Evolutionary conservation across 2,113 vertebrate species (phyloP), one percentile per base, ranked within the genome.

Genomic region (Alligator sinensis): DNA sequence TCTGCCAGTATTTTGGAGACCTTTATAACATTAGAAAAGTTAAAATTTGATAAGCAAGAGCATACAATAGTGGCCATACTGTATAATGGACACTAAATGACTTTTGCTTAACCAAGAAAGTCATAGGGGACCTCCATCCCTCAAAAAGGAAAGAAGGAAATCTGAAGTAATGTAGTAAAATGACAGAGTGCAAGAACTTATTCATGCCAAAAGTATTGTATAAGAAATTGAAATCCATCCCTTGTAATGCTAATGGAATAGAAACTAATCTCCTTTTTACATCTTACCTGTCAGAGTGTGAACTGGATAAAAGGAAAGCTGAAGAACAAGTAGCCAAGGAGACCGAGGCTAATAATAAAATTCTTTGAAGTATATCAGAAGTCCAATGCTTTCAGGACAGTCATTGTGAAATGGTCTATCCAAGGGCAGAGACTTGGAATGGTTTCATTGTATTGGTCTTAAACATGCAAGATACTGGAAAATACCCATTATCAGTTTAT

Each of bases 231-330:
- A 91, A 92, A 84, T 86, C 61, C 77, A 68, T 30, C 64, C 81
- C 78, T 91, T 92, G 57, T 68, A 78, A 87, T 93, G 60, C 6
- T 93, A 94, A 87, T 80, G 74, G 78, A 66, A 18, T 91, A 63
- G 81, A 95, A 96, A 87, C 14, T 22, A 90, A 90, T 92, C n/a
- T 85, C 85, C 38, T 84, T 21, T 74, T 87, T 92, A 5, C 19
- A 79, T 75, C 64, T 92, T 77, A 82, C 77, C 66, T 87, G 28
- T 59, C 47, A 84, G 34, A 80, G 24, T 82, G 9, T 72, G 87
- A 95, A 47, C 9, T 75, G 17, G 12, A 84, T 88, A 91, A 94
- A 94, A 96, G 75, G 61, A 90, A 92, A 90, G 89, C 84, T 87
- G 66, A 92, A 94, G 62, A 72, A 24, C 62, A 90, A 88, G 80